Base-by-base conservation (phyloP, 2,797 vertebrate species). In the Dermochelys coriacea region DNA sequence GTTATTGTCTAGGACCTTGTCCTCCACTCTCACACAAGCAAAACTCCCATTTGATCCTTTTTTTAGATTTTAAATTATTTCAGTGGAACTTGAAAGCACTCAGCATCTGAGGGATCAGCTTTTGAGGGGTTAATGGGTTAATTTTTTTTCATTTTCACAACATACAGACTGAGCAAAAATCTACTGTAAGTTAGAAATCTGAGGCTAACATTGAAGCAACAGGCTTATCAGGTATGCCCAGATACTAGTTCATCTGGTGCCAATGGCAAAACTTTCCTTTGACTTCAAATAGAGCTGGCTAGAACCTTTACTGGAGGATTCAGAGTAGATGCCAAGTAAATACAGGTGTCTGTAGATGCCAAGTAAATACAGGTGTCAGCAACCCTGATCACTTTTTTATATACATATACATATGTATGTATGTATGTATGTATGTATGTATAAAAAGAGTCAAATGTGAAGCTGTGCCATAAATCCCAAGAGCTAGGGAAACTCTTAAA, bases 131-230 rank as follows among this genome's bases (percentile, higher is more conserved):
- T 90, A 86, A 55, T 37, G 54, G 82, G 84, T 68, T 1, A 0
- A n/a, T 45, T 90, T n/a, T 61, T 61, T 61, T 80, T 51, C 55
- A 86, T 95, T 95, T 94, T 96, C 74, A 75, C 55, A 87, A 88
- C 80, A 84, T 61, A 61, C 3, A 16, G 37, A 68, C 88, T 75
- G 34, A 61, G 45, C 52, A 34, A 95, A 93, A 93, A 68, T 41
- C 50, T 18, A 5, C 0, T 74, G 47, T 86, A 83, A 94, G 79
- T 77, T 86, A 83, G 85, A 96, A 64, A n/a, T n/a, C 15, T 0
- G 2, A 91, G 37, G 41, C 50, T 68, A 37, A 68, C 64, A 68
- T 21, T 19, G 9, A 37, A 68, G 64, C 64, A 71, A 41, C 19
- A 12, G n/a, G 19, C 21, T 41, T 41, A 37, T 68, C n/a, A 68